Conservation (phyloP, 2,113 vertebrate species). For the Callorhinus ursinus region DNA sequence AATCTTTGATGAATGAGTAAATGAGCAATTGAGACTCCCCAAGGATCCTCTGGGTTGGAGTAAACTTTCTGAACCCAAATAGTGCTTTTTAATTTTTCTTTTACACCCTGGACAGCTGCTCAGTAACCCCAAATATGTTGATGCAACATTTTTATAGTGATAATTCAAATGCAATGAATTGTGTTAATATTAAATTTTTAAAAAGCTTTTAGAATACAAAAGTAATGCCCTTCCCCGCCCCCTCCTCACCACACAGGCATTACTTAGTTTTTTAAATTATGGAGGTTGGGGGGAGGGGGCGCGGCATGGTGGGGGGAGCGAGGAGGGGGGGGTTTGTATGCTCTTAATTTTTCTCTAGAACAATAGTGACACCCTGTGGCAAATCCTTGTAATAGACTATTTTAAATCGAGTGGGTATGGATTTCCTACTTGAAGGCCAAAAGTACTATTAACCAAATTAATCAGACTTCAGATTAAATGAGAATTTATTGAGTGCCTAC, state of each 20-base stretch:
- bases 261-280: conserved; percentile 1
- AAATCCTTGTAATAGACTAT: background rate
- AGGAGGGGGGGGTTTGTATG: background rate
- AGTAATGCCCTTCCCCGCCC: background rate
- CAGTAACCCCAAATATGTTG: background rate
- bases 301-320: too few species aligned
- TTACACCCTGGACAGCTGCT: background rate
- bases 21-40: background rate
- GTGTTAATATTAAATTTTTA: background rate
- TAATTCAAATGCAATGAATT: background rate
- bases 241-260: background rate
- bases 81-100: background rate
- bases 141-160: conserved; percentile 3
- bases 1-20: background rate
- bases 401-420: background rate
- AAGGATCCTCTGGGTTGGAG: background rate
- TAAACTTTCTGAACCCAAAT: background rate
- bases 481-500: background rate
- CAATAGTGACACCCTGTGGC: conserved; percentile 71
- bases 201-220: background rate
- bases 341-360: background rate
- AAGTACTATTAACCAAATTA: background rate
- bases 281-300: accelerated
- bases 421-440: background rate
- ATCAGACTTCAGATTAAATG: background rate